Evolutionary conservation across 2,113 vertebrate species (phyloP).

Genomic region (Pachycephala philippinensis): DNA sequence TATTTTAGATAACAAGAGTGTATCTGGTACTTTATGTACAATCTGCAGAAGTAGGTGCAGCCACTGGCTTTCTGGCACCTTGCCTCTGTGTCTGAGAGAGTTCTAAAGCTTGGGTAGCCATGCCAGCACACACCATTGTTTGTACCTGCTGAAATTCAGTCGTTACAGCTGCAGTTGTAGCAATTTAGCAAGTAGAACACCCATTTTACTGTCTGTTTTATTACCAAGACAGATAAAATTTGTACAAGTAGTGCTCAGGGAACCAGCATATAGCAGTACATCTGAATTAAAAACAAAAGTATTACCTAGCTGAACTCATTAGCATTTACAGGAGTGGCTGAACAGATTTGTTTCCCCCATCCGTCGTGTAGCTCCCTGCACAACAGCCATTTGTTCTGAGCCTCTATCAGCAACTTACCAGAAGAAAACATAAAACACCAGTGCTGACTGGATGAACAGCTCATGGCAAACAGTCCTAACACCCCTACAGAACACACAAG

Average conservation of each 20-base stretch:
- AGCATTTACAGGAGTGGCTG: slow-evolving; percentile 51
- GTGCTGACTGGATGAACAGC: not conserved
- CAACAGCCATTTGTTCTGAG: not conserved
- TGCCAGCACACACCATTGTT: not conserved
- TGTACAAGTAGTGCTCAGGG: slow-evolving; percentile 45
- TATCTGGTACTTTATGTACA: not conserved
- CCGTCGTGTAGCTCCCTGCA: not conserved
- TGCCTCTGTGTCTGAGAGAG: not conserved
- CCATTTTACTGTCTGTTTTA: slow-evolving; percentile 22
- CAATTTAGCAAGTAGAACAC: not conserved
- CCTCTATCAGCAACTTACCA: not conserved
- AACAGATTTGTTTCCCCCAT: slow-evolving; percentile 19
- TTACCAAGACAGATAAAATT: slow-evolving; percentile 52
- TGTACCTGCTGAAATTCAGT: not conserved
- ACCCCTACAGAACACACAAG: not conserved
- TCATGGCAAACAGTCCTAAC: not conserved
- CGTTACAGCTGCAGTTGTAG: not conserved
- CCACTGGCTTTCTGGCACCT: not conserved
- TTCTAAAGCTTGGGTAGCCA: not conserved
- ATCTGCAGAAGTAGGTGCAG: not conserved
- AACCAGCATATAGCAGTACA: slow-evolving; percentile 1
- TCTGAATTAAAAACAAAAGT: slow-evolving; percentile 47
- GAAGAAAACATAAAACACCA: slow-evolving; percentile 18
- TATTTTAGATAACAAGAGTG: not conserved
- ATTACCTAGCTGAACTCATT: slow-evolving; percentile 41